Evolutionary conservation across 1,140 invertebrate genomes (phyloP).

Genomic region (Conus betulinus): DNA sequence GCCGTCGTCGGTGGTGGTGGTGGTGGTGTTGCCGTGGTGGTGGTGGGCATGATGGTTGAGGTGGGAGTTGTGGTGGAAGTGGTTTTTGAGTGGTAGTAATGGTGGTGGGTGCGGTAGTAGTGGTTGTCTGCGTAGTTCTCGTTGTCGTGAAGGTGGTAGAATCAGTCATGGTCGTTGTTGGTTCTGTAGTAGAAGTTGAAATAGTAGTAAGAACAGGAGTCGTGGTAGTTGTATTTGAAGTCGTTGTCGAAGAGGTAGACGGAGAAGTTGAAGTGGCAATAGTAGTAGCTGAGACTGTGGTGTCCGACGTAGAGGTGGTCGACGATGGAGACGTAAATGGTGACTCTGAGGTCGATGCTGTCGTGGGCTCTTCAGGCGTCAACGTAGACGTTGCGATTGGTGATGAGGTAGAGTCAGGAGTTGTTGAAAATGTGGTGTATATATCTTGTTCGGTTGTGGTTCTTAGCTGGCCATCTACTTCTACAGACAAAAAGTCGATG

Average conservation of each 20-base stretch:
- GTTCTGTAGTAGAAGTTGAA: background rate
- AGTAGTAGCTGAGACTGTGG: too few species aligned
- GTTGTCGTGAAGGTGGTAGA: background rate
- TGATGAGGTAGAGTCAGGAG: too few species aligned
- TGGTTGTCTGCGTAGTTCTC: slow-evolving; percentile 4
- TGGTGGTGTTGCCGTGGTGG: background rate
- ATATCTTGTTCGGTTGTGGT: too few species aligned
- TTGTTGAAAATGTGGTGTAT: too few species aligned
- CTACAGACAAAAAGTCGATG: too few species aligned
- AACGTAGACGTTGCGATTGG: too few species aligned
- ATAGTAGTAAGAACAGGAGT: background rate
- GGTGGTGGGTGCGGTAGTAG: slow-evolving; percentile 27
- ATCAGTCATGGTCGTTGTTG: background rate
- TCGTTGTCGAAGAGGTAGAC: background rate
- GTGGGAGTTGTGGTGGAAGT: background rate
- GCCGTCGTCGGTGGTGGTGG: background rate
- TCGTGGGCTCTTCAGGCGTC: too few species aligned
- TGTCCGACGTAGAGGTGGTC: too few species aligned
- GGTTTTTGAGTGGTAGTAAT: slow-evolving; percentile 20
- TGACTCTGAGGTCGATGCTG: too few species aligned
- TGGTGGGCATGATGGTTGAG: background rate
- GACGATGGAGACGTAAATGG: too few species aligned
- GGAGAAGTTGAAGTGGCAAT: too few species aligned
- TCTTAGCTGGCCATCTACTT: too few species aligned
- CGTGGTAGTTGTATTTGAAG: background rate